Conservation (phyloP, 2,797 vertebrate species). For the Dromococcyx pavoninus region DNA sequence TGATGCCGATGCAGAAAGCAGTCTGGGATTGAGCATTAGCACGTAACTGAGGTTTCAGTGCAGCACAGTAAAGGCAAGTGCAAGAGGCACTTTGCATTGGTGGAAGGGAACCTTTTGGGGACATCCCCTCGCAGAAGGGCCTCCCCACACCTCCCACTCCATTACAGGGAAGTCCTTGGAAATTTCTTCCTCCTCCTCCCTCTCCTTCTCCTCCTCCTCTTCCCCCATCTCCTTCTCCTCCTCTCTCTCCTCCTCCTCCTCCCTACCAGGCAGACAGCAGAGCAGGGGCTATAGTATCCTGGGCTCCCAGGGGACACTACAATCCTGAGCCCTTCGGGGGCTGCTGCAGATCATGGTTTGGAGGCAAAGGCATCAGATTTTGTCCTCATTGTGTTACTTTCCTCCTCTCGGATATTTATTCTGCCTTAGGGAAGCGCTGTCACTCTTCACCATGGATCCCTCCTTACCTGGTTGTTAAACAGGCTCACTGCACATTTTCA, state of each 20-base stretch:
- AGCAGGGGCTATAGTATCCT: neutral
- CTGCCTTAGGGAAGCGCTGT: neutral
- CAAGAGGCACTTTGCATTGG: neutral
- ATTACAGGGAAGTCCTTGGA: neutral
- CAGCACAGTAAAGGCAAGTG: neutral
- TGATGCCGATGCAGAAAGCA: neutral
- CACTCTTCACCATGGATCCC: fast-evolving
- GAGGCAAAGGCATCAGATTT: neutral
- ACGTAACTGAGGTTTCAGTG: neutral
- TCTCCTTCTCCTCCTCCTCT: neutral
- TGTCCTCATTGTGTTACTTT: neutral
- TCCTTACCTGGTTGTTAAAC: neutral
- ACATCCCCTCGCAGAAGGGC: neutral
- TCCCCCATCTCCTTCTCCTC: too few relatives aligned
- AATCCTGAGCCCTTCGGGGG: neutral
- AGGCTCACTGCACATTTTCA: neutral
- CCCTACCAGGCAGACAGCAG: neutral
- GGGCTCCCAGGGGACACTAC: neutral
- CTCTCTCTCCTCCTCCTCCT: neutral
- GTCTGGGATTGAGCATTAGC: neutral
- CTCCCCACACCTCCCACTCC: neutral
- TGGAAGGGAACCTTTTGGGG: neutral
- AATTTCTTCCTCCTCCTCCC: neutral
- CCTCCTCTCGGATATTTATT: neutral
- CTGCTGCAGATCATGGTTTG: neutral